These are phyloP conservation scores for Sternarchorhynchus goeldii DNA, from an alignment of 2,797 vertebrate species.

Conservation along the genomic window DNA sequence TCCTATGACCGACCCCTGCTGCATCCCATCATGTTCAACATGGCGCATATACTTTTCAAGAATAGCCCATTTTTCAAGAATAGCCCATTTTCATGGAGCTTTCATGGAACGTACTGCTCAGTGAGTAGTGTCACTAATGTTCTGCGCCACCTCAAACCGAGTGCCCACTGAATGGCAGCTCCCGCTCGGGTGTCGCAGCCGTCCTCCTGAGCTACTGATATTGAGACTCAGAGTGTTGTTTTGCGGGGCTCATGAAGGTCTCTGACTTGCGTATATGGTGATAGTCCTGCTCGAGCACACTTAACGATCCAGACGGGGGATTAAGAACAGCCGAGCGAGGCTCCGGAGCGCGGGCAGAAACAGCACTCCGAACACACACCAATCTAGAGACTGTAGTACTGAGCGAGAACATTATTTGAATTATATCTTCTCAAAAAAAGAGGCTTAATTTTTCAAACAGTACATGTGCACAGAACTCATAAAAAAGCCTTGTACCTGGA, in stretches of 20 bases:
- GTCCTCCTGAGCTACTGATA: not conserved
- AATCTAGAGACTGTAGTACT: not conserved
- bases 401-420: not conserved
- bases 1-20: not conserved
- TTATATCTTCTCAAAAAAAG: not conserved
- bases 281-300: not conserved
- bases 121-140: not conserved
- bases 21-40: not conserved
- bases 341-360: not conserved
- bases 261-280: not conserved
- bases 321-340: not conserved
- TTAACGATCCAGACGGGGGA: not conserved
- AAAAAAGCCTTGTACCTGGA: not conserved
- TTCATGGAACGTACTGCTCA: not conserved
- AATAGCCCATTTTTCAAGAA: not conserved
- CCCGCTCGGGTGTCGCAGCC: conserved; percentile 2
- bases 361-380: not conserved
- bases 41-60: not conserved
- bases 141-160: conserved; percentile 3
- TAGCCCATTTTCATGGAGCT: not conserved
- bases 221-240: not conserved
- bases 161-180: not conserved
- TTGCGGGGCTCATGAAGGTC: not conserved
- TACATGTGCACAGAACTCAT: not conserved
- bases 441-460: not conserved